Percentiles rank a stretch among this genome's conserved stretches.
Evolutionary conservation across 2,888 invertebrate species (phyloP).

Genomic region (Agrotis exclamationis): DNA sequence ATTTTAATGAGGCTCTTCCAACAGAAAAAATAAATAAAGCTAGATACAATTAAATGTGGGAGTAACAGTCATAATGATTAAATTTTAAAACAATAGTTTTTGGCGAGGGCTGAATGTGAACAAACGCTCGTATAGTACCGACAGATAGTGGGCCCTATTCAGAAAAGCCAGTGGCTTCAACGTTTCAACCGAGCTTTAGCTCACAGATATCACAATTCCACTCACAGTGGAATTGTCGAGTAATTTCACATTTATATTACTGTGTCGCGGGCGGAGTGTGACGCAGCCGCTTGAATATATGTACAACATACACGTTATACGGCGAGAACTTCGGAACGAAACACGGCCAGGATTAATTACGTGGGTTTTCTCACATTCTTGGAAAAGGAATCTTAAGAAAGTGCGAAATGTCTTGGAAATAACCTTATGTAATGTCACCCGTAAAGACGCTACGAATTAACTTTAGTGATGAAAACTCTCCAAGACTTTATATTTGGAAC

Average conservation of each 20-base stretch:
- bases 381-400: conserved; percentile 60
- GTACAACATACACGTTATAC: conserved; percentile 42
- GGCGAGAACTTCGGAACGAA: conserved; percentile 56
- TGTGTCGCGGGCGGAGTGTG: conserved; percentile 55
- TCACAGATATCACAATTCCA: conserved; percentile 76
- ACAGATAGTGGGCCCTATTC: conserved; percentile 75
- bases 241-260: conserved; percentile 67
- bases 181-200: conserved; percentile 76
- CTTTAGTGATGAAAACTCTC: conserved; percentile 43
- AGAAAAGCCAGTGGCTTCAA: conserved; percentile 77
- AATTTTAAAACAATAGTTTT: conserved; percentile 71
- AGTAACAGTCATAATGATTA: conserved; percentile 38
- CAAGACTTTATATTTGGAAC: conserved; percentile 40
- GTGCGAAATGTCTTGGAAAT: conserved; percentile 53
- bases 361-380: conserved; percentile 63
- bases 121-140: conserved; percentile 64
- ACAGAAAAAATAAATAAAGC: conserved; percentile 26
- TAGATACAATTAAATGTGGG: conserved; percentile 27
- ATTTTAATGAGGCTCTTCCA: conserved; percentile 15
- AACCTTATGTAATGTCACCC: conserved; percentile 43
- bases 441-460: conserved; percentile 40
- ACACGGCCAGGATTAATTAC: conserved; percentile 57
- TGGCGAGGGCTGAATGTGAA: conserved; percentile 60
- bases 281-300: conserved; percentile 46
- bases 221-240: conserved; percentile 71